These are phyloP conservation scores for Maconellicoccus hirsutus DNA, from an alignment of 1,140 invertebrate species.

Conservation along the genomic window DNA sequence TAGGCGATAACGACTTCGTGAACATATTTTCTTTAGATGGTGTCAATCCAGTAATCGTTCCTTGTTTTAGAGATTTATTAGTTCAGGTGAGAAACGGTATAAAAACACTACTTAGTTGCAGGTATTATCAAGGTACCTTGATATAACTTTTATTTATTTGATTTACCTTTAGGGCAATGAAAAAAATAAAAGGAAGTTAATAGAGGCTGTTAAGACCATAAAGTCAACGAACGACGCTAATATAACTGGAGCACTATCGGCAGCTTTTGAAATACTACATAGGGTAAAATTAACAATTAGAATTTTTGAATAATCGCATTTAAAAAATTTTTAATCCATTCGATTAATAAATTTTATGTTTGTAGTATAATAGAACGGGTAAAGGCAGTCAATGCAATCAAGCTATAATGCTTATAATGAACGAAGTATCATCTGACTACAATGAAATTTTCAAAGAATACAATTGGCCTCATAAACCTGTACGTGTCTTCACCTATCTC, in stretches of 20 bases:
- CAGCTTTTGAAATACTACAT: constrained; percentile 83
- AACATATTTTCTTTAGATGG: constrained; percentile 81
- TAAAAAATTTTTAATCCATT: constrained; percentile 9
- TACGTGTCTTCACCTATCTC: constrained; percentile 92
- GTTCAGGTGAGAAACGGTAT: constrained; percentile 57
- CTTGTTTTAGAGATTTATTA: constrained; percentile 76
- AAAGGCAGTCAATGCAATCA: constrained; percentile 90
- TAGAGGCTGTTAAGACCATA: constrained; percentile 52
- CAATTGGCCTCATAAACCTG: constrained; percentile 82
- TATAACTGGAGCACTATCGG: constrained; percentile 76
- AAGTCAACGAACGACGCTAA: constrained; percentile 74
- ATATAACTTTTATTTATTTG: neutral
- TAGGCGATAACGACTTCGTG: constrained; percentile 93
- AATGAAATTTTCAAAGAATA: constrained; percentile 58
- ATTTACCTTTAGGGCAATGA: constrained; percentile 52
- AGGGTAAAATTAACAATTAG: too few relatives aligned
- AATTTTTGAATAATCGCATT: too few relatives aligned
- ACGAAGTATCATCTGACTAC: constrained; percentile 57
- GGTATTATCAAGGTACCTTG: too few relatives aligned
- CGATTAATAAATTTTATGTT: constrained; percentile 19
- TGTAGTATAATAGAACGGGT: constrained; percentile 63
- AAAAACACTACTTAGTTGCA: too few relatives aligned
- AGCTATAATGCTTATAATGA: constrained; percentile 91
- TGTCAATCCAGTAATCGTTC: constrained; percentile 57
- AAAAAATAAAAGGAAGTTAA: constrained; percentile 74